phyloP scores from a whole-genome alignment of 2,113 vertebrate species.

The Oxygymnocypris stewartii region DNA sequence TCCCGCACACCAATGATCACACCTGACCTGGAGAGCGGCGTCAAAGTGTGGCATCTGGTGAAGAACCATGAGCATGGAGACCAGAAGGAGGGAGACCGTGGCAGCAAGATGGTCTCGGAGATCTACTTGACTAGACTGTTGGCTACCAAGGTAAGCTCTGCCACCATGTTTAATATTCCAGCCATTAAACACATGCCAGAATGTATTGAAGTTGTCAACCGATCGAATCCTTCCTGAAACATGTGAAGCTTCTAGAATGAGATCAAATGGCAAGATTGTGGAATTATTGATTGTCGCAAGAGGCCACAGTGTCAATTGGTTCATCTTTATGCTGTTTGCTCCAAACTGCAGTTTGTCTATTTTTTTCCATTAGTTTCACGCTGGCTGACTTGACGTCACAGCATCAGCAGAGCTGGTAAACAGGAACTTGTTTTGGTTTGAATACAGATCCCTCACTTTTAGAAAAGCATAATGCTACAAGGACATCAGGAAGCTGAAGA shows the following conservation, averaged over 20 bases:
- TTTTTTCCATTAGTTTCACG: not conserved
- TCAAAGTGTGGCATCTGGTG: constrained; percentile 97
- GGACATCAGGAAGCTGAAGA: not conserved
- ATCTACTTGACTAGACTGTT: constrained; percentile 96
- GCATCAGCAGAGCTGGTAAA: not conserved
- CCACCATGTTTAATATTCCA: not conserved
- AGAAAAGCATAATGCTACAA: not conserved
- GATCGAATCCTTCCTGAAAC: not conserved
- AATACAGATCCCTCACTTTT: not conserved
- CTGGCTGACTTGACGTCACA: not conserved
- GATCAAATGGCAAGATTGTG: not conserved
- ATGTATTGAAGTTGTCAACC: constrained; percentile 6
- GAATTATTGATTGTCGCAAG: not conserved
- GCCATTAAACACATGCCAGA: not conserved
- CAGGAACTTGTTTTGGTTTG: not conserved
- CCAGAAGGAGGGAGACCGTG: constrained; percentile 96
- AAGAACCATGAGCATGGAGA: constrained; percentile 98
- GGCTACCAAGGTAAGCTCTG: constrained; percentile 88
- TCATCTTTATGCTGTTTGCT: constrained; percentile 15
- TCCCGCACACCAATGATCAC: constrained; percentile 98
- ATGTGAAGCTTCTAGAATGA: not conserved
- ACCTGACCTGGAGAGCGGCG: constrained; percentile 93
- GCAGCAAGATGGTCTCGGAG: constrained; percentile 99
- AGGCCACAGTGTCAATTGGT: not conserved
- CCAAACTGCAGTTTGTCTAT: constrained; percentile 1